Conservation (phyloP, 2,113 vertebrate species). For the Phalacrocorax pelagicus region DNA sequence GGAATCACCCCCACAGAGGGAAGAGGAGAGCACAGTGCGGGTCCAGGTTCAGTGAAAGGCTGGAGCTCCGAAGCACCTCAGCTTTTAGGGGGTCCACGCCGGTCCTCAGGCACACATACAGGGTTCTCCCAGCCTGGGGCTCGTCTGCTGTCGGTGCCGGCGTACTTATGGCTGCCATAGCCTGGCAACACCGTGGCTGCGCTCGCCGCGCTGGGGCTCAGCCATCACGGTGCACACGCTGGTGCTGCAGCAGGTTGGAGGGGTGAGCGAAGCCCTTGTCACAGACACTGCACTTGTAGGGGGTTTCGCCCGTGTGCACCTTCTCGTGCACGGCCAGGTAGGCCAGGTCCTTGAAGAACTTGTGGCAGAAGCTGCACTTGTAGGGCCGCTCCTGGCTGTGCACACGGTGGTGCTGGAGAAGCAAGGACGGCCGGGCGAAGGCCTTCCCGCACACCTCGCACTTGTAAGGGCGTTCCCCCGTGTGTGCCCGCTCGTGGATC, state of each 20-base stretch:
- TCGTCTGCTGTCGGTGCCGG: not conserved
- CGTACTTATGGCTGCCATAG: fast-evolving
- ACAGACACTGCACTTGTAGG: conserved; percentile 26
- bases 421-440: conserved; percentile 43
- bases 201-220: not conserved
- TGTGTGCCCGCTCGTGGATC: conserved; percentile 36
- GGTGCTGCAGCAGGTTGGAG: conserved; percentile 61
- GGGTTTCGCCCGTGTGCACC: conserved; percentile 44
- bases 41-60: not conserved
- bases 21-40: not conserved
- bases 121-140: not conserved
- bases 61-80: not conserved
- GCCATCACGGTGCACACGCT: not conserved
- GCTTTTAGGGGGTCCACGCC: not conserved
- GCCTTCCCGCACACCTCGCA: conserved; percentile 31
- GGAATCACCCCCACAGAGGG: not conserved
- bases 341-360: conserved; percentile 61
- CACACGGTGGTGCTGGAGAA: conserved; percentile 42
- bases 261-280: conserved; percentile 57
- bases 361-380: conserved; percentile 50
- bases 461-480: not conserved
- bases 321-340: conserved; percentile 62
- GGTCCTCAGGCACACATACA: fast-evolving
- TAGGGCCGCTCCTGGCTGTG: conserved; percentile 44
- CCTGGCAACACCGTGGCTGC: not conserved